Conservation (phyloP, 2,888 invertebrate genomes). For the Ophonus ardosiacus region DNA sequence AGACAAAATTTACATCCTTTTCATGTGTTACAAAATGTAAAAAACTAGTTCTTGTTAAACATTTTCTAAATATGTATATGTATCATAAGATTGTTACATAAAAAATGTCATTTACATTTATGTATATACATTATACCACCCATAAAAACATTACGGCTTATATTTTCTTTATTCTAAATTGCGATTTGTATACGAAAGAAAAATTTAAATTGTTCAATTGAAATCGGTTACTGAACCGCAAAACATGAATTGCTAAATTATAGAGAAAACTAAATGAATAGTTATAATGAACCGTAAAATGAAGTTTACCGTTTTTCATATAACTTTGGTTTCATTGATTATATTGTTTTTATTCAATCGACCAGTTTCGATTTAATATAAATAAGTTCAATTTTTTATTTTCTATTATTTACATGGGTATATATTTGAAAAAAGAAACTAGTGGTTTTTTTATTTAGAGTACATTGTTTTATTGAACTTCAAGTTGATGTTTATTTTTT, state of each 20-base stretch:
- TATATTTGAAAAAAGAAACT: neutral
- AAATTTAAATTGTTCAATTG: slow-evolving; percentile 6
- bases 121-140: no score
- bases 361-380: neutral
- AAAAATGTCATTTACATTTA: no score
- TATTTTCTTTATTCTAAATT: no score
- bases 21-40: no score
- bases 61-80: no score
- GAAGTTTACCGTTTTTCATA: neutral
- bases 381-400: neutral
- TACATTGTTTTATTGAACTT: no score
- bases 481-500: no score
- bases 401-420: neutral
- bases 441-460: no score
- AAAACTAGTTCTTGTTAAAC: no score
- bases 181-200: slow-evolving; percentile 68
- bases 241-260: neutral
- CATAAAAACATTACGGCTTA: no score
- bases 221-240: neutral
- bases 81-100: no score
- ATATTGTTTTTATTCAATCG: neutral
- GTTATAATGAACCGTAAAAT: neutral
- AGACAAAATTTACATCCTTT: no score
- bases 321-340: neutral
- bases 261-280: neutral